phyloP scores from a whole-genome alignment of 2,113 vertebrate species.

The Microtus oregoni region DNA sequence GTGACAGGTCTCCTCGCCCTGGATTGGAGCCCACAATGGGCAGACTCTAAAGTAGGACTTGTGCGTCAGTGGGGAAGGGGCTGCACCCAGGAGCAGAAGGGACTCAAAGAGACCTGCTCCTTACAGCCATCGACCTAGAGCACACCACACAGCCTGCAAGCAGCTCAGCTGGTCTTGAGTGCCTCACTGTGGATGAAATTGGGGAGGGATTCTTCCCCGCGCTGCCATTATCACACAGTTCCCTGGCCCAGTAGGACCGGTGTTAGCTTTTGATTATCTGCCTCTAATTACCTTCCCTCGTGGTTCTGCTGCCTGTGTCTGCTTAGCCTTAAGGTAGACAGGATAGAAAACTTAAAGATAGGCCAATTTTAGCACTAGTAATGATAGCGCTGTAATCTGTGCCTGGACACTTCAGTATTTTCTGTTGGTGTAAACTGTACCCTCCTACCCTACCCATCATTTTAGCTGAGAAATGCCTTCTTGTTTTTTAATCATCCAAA shows the following conservation, averaged over 20 bases:
- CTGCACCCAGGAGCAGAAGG: not conserved
- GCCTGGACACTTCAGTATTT: not conserved
- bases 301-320: not conserved
- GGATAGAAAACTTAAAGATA: not conserved
- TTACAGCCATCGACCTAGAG: not conserved
- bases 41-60: no score
- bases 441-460: not conserved
- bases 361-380: not conserved
- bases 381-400: not conserved
- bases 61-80: no score
- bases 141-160: not conserved
- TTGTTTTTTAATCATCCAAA: not conserved
- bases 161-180: not conserved
- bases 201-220: not conserved
- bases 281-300: not conserved
- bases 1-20: not conserved
- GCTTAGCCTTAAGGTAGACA: not conserved
- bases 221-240: not conserved
- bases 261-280: not conserved
- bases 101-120: not conserved
- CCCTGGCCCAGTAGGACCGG: no score
- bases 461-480: constrained; percentile 24
- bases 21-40: not conserved
- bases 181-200: not conserved
- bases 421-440: not conserved